Evolutionary conservation across 2,113 vertebrate genomes (phyloP).

Genomic region (Nesoenas mayeri): DNA sequence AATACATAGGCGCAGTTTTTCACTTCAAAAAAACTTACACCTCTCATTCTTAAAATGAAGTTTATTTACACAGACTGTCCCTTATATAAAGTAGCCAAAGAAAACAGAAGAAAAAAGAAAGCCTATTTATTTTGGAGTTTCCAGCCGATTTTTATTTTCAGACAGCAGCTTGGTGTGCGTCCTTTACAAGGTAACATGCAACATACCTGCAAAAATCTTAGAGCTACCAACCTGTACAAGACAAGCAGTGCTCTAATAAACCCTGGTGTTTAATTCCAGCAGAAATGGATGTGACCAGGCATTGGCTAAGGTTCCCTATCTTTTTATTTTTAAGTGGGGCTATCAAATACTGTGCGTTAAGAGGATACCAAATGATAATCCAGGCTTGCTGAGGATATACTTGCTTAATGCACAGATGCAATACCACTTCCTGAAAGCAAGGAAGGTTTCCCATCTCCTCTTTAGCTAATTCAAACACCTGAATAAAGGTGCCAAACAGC

Average conservation of each 20-base stretch:
- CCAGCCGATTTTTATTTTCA: not conserved
- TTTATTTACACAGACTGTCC: slow-evolving; percentile 2
- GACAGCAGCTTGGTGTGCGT: not conserved
- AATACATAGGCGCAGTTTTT: not conserved
- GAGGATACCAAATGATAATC: not conserved
- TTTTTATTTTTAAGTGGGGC: not conserved
- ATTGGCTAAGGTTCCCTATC: not conserved
- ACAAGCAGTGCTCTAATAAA: rapidly evolving
- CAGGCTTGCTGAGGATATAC: not conserved
- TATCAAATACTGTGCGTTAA: not conserved
- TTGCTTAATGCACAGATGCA: slow-evolving; percentile 66
- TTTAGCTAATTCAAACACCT: slow-evolving; percentile 78
- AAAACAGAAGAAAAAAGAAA: not conserved
- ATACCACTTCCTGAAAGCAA: slow-evolving; percentile 77
- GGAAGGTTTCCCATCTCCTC: slow-evolving; percentile 75
- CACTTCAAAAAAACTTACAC: not conserved
- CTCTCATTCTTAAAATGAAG: slow-evolving; percentile 9
- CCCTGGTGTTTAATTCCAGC: not conserved
- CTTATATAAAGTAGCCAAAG: not conserved
- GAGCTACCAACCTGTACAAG: not conserved
- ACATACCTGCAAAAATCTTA: not conserved
- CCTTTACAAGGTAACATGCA: not conserved
- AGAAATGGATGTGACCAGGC: rapidly evolving
- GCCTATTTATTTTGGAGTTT: not conserved
- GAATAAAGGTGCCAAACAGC: not conserved